Conservation (phyloP, 2,113 vertebrate species). For the Grammomys dolichurus region DNA sequence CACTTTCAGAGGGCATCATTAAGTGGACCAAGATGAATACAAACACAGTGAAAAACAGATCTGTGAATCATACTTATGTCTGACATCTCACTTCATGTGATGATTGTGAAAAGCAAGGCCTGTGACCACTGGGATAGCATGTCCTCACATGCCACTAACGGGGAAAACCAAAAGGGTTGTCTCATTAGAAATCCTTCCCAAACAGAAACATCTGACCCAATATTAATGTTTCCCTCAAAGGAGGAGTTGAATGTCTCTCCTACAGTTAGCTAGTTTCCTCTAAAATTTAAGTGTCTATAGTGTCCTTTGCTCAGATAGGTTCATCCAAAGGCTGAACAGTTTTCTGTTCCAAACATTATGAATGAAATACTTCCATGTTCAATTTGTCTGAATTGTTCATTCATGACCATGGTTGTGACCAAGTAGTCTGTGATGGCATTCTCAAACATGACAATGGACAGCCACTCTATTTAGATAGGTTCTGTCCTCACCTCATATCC, state of each 20-base stretch:
- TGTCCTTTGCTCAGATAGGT: background rate
- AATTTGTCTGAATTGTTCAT: conserved; percentile 23
- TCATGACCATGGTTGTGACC: background rate
- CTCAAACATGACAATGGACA: background rate
- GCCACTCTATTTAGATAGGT: background rate
- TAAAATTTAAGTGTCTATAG: background rate
- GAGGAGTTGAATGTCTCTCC: background rate
- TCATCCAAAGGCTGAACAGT: background rate
- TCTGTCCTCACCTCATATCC: background rate
- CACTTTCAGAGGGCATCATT: background rate
- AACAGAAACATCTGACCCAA: background rate
- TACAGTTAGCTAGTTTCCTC: background rate
- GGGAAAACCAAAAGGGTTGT: background rate
- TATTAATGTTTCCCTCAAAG: background rate
- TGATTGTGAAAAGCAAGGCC: background rate
- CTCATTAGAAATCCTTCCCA: background rate
- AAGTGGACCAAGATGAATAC: background rate
- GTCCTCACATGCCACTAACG: background rate
- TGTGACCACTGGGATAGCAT: too few relatives aligned
- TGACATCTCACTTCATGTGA: background rate
- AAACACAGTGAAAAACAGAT: background rate
- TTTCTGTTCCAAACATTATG: background rate
- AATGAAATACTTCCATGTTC: background rate
- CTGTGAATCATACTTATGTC: background rate
- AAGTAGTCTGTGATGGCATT: background rate